Conservation (phyloP, 2,888 invertebrate genomes). For the Linnaemya vulpina region DNA sequence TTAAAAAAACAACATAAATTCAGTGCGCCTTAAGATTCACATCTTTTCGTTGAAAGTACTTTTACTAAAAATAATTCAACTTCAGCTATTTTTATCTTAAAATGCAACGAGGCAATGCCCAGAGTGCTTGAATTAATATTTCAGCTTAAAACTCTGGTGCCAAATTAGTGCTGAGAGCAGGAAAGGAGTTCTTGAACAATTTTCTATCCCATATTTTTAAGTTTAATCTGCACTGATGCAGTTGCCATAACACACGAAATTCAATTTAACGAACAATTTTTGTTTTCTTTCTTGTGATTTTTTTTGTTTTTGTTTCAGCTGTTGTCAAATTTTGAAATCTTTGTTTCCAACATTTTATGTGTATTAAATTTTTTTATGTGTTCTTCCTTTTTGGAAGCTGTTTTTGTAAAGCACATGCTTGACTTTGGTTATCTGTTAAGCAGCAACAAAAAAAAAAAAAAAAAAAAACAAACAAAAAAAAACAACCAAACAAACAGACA, state of each 20-base stretch:
- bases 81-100: conserved; percentile 41
- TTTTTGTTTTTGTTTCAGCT: conserved; percentile 57
- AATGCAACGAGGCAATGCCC: conserved; percentile 3
- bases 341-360: conserved; percentile 68
- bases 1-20: not conserved
- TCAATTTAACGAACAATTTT: conserved; percentile 65
- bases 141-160: conserved; percentile 53
- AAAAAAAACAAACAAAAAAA: conserved; percentile 42
- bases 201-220: conserved; percentile 38
- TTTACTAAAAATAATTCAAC: conserved; percentile 8
- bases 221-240: conserved; percentile 58
- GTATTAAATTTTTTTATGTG: conserved; percentile 58
- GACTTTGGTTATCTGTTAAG: conserved; percentile 73
- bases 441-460: conserved; percentile 57
- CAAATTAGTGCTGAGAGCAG: conserved; percentile 57
- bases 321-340: conserved; percentile 67
- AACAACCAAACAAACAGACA: conserved; percentile 20
- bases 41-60: conserved; percentile 19
- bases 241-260: conserved; percentile 67
- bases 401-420: conserved; percentile 63
- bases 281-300: conserved; percentile 54
- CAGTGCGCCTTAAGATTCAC: conserved; percentile 6
- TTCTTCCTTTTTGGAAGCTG: conserved; percentile 50
- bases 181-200: conserved; percentile 48
- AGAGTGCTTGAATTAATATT: conserved; percentile 59